Evolutionary conservation across 2,888 invertebrate species (phyloP).

Genomic region (Drosophila kanekoi): DNA sequence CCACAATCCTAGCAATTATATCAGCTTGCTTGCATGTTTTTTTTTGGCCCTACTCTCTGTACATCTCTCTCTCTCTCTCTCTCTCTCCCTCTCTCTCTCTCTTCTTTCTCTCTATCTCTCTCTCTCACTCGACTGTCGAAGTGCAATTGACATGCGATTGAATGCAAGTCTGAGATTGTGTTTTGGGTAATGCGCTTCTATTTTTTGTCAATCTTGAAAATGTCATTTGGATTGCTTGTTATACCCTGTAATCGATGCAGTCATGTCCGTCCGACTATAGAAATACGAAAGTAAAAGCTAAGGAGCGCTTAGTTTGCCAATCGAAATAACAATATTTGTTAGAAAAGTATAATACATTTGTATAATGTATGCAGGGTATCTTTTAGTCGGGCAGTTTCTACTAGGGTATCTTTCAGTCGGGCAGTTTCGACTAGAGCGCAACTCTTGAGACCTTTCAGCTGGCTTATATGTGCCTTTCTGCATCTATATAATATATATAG

Average conservation of each 20-base stretch:
- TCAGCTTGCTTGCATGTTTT: slow-evolving; percentile 40
- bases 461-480: too few relatives aligned
- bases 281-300: too few relatives aligned
- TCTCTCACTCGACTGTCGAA: slow-evolving; percentile 5
- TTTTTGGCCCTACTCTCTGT: background rate
- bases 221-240: too few relatives aligned
- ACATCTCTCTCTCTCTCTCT: background rate
- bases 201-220: background rate
- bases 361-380: too few relatives aligned
- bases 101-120: slow-evolving; percentile 1
- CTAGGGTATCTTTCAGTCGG: too few relatives aligned
- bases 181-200: background rate
- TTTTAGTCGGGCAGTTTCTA: too few relatives aligned
- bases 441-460: too few relatives aligned
- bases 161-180: slow-evolving; percentile 35
- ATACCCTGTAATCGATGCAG: background rate
- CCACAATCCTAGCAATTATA: slow-evolving; percentile 23
- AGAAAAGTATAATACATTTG: too few relatives aligned
- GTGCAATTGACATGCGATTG: slow-evolving; percentile 62
- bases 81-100: slow-evolving; percentile 2
- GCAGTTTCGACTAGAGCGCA: too few relatives aligned
- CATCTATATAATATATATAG: too few relatives aligned
- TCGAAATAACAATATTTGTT: too few relatives aligned
- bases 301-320: too few relatives aligned
- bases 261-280: background rate